Evolutionary conservation across 92 coral and sea anemone species (phyloP).

Genomic region (Bergia sp.): DNA sequence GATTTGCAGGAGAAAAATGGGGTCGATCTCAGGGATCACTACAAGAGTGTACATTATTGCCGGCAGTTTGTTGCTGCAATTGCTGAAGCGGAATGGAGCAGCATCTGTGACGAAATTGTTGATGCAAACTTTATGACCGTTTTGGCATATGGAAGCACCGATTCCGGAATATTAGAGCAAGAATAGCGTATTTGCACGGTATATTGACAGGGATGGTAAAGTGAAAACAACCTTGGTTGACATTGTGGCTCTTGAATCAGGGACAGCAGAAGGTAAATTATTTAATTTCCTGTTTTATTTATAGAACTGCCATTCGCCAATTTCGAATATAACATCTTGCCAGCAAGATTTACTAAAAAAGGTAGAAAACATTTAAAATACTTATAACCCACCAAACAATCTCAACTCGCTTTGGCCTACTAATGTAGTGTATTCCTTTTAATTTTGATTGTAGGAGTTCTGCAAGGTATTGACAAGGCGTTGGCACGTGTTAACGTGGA

Average conservation of each 20-base stretch:
- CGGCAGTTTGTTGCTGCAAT: constrained; percentile 23
- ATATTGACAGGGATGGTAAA: constrained; percentile 13
- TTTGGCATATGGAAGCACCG: constrained; percentile 47
- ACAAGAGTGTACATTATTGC: no score
- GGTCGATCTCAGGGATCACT: constrained; percentile 11
- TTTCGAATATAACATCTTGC: neutral
- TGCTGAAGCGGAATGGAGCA: constrained; percentile 24
- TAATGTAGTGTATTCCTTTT: no score
- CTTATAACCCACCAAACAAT: neutral
- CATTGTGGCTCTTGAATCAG: constrained; percentile 51
- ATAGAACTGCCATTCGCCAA: neutral
- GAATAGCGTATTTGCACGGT: constrained; percentile 45
- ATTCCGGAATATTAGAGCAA: constrained; percentile 43
- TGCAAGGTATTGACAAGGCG: neutral
- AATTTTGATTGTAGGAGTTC: neutral
- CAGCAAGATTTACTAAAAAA: no score
- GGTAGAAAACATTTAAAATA: neutral
- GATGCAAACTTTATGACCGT: constrained; percentile 40
- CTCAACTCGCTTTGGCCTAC: neutral
- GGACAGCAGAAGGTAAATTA: constrained; percentile 33
- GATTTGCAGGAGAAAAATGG: constrained; percentile 56
- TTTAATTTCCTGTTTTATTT: neutral
- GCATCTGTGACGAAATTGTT: constrained; percentile 23
- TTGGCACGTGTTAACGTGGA: constrained; percentile 23
- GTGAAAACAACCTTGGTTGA: constrained; percentile 42